phyloP scores from a whole-genome alignment of 2,888 invertebrate species.

The Auanema sp. region DNA sequence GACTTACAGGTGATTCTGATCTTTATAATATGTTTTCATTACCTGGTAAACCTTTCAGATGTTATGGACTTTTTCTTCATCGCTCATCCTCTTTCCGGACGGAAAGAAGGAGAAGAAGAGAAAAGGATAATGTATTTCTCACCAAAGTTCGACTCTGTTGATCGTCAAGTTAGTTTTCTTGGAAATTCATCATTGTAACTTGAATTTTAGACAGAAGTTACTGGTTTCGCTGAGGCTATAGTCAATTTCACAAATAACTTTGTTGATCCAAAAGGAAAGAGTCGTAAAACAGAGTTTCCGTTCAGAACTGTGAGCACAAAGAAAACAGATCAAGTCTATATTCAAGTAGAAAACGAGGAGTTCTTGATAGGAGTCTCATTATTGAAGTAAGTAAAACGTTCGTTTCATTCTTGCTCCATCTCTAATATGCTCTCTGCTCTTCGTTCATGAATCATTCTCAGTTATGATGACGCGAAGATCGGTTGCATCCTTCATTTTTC shows the following conservation, averaged over 20 bases:
- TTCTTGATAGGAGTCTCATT: slow-evolving; percentile 59
- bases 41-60: slow-evolving; percentile 34
- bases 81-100: slow-evolving; percentile 50
- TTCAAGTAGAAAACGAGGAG: slow-evolving; percentile 36
- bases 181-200: not conserved
- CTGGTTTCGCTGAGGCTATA: slow-evolving; percentile 91
- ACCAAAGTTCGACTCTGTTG: slow-evolving; percentile 46
- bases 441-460: no score
- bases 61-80: slow-evolving; percentile 59
- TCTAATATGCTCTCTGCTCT: slow-evolving; percentile 21
- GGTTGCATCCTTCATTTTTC: no score
- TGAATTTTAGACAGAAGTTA: slow-evolving; percentile 75
- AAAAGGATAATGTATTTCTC: slow-evolving; percentile 55
- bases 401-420: no score
- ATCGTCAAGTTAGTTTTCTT: slow-evolving; percentile 28
- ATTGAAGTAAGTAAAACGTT: slow-evolving; percentile 49
- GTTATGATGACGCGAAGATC: no score
- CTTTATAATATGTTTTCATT: not conserved
- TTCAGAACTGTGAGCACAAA: slow-evolving; percentile 35
- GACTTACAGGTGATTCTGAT: slow-evolving; percentile 11
- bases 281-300: slow-evolving; percentile 30
- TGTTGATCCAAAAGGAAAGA: slow-evolving; percentile 18
- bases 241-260: slow-evolving; percentile 81
- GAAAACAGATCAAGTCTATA: slow-evolving; percentile 37
- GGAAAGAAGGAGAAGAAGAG: slow-evolving; percentile 55